Base-by-base conservation (phyloP, 2,797 vertebrate species). In the Clarias platycephalus region DNA sequence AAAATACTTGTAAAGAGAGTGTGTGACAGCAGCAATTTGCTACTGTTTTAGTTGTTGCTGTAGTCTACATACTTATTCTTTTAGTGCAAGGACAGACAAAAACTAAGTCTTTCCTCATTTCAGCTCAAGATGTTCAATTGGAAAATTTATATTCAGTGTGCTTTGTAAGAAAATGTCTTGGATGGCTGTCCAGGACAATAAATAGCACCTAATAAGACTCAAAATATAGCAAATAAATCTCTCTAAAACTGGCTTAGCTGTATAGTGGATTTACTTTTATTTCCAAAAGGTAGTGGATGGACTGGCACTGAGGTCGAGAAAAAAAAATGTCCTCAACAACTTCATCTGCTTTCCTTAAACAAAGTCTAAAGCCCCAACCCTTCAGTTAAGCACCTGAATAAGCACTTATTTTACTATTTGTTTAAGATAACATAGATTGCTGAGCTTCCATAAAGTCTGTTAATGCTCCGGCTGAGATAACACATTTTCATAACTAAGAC, bases 1-100 rank as follows among this genome's bases (percentile, higher is more conserved):
- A 92, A 89, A 91, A 72, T 83, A 53, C 76, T 34, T 22, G 66
- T 24, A 78, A 81, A 84, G 83, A 63, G 80, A 68, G 28, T 83
- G 53, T 2, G 57, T 86, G 81, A 87, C 85, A 86, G 84, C 26
- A 26, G 37, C 70, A 62, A 77, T 70, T 64, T 37, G 4, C 22
- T n/a, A 16, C 22, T 58, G 55, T 34, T 76, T 31, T 71, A 82
- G 64, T 82, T 89, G 24, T 82, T 34, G 66, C 37, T 13, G 34
- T 67, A 49, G 34, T 83, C 31, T 78, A 26, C 12, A 40, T 78
- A 62, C 76, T 62, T 62, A 40, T 62, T 37, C 34, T 60, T 78
- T 40, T 34, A 8, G 57, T 62, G 31, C 6, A 60, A n/a, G 20
- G 57, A 62, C 31, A 16, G 57, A 31, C 28, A 60, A 78, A 37